Base-by-base conservation (phyloP, 2,113 vertebrate genomes). In the Galeopterus variegatus region DNA sequence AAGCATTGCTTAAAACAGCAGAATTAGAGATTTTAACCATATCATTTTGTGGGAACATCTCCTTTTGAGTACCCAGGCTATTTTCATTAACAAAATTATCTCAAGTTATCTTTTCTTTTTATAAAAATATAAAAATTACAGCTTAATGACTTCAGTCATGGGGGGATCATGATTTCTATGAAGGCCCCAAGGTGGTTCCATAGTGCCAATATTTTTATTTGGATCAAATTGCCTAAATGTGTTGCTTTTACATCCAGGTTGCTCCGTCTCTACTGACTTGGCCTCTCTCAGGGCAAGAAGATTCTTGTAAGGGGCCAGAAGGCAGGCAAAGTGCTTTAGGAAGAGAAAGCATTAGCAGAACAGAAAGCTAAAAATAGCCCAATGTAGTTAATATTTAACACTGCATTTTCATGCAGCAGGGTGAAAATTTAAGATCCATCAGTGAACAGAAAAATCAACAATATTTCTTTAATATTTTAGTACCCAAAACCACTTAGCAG, bases 401-500 rank as follows among this genome's bases (percentile, higher is more conserved):
- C 48, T 64, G 41, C 80, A 54, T 95, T 97, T 97, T 92, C 89
- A 80, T 92, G 65, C 67, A 97, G 48, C 45, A 88, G 85, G 95
- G 26, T 95, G 93, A 97, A 97, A 97, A 84, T 75, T 88, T 97
- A 97, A 98, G 97, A 97, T 65, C 72, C 88, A 12, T 93, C 88
- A 90, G 91, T 70, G 92, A 48, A 36, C 88, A 88, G 82, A 48
- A 95, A 94, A 98, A 50, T 95, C 97, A 98, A 88, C 56, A 96
- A 88, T 97, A 96, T 89, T 98, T 97, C 70, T 98, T 98, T 97
- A 98, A 98, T 98, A 98, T 98, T 98, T 98, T 98, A 98, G 98
- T 97, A 98, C 97, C 97, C 97, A 98, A 98, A 98, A 94, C 96
- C 98, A 98, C 98, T 99, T 98, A 98, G 97, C 97, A 97, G 98